Base-by-base conservation (phyloP, 2,888 invertebrate genomes). In the Drosophila engyochracea region DNA sequence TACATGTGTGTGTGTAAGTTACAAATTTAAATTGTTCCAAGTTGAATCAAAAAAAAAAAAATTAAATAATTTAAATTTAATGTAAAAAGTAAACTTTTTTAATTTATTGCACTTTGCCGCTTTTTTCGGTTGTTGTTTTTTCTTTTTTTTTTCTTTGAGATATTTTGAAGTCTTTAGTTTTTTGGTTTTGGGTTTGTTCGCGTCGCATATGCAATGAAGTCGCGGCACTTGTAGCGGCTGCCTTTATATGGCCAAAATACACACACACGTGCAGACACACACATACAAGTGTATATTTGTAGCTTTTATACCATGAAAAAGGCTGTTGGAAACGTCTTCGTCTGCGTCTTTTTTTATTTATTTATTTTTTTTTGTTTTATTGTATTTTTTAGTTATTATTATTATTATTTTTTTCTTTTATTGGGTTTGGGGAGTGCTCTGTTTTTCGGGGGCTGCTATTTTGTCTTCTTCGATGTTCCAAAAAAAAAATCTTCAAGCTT, bases 131-230 rank as follows among this genome's bases (percentile, higher is more conserved):
- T 33, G 10, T 37, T 14, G 14, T 44, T 41, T 37, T 58, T 30
- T 12, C 9, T 6, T 54, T 49, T 22, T 49, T 5, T 37, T 31
- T 60, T 49, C 25, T 52, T 66, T 33, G 19, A 25, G 5, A 60
- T 61, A 39, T 70, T 63, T 62, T 54, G 30, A 30, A 25, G 47
- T 47, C 47, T 47, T 47, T 16, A 58, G 55, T 66, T n/a, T 30
- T 76, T 80, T 49, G 60, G 63, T 65, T 65, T 76, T 47, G 30
- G 22, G 59, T 51, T 73, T 62, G 35, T 63, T 62, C 39, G 67
- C 74, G 74, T 74, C 74, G 78, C 78, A 78, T 69, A 35, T 74
- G 74, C 74, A 81, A 77, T 79, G 82, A 81, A 79, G 82, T 77
- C 47, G 78, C 78, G 78, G 79, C 78, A 81, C 78, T 81, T 78